A percentile compares a stretch with the other conserved stretches of the same genome.
Conservation (phyloP, 2,113 vertebrate species). For the Notiomystis cincta region DNA sequence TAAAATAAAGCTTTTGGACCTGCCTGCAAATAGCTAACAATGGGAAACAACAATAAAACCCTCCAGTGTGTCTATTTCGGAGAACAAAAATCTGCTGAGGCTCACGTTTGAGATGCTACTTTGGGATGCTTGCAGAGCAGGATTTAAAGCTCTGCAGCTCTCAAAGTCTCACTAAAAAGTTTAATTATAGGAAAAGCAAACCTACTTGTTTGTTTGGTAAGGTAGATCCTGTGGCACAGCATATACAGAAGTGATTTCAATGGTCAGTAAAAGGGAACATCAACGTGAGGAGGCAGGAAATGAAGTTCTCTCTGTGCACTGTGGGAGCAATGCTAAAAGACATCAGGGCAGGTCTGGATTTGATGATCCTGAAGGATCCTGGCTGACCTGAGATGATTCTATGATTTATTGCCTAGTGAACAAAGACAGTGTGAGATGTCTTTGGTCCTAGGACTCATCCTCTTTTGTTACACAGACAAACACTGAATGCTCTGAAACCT, state of each 20-base stretch:
- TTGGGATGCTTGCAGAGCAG: neutral
- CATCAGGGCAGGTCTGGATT: neutral
- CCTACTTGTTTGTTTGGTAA: neutral
- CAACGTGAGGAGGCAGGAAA: neutral
- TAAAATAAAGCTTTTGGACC: constrained; percentile 23
- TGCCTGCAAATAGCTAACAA: constrained; percentile 11
- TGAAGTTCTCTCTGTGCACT: neutral
- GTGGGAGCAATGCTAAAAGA: fast-evolving
- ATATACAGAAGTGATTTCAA: neutral
- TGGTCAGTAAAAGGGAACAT: neutral
- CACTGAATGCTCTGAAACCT: fast-evolving
- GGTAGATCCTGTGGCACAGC: neutral
- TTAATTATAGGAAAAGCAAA: constrained; percentile 14
- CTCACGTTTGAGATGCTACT: neutral
- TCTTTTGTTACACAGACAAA: neutral
- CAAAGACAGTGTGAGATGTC: neutral
- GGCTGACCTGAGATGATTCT: neutral
- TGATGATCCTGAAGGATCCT: neutral
- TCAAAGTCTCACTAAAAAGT: neutral
- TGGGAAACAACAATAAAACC: constrained; percentile 3
- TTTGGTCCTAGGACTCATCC: neutral
- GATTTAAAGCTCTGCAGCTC: neutral
- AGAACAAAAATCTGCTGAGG: constrained; percentile 33
- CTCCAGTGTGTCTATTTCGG: neutral
- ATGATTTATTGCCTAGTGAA: neutral